phyloP scores from a whole-genome alignment of 2,113 vertebrate genomes.

The Sapayoa aenigma region DNA sequence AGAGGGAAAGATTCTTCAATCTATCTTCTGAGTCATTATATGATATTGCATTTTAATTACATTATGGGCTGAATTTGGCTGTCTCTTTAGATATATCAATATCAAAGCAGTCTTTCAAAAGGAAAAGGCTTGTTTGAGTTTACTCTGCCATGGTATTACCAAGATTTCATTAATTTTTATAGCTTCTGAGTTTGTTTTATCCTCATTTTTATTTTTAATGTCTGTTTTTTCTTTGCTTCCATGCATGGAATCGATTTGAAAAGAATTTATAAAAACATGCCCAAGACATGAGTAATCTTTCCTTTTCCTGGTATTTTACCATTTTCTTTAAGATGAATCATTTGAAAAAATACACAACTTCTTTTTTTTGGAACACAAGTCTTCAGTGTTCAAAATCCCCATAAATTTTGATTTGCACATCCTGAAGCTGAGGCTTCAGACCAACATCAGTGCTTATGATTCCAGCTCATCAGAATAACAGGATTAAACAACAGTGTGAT shows the following conservation, averaged over 20 bases:
- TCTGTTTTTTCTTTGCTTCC: slow-evolving; percentile 33
- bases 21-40: slow-evolving; percentile 11
- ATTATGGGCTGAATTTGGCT: slow-evolving; percentile 19
- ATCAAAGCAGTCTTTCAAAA: slow-evolving; percentile 61
- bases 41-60: slow-evolving; percentile 60
- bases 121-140: slow-evolving; percentile 30
- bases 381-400: neutral
- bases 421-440: slow-evolving; percentile 7
- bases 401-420: neutral
- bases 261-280: slow-evolving; percentile 10
- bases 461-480: slow-evolving; percentile 1
- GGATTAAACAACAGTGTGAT: slow-evolving; percentile 38
- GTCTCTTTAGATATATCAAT: slow-evolving; percentile 37
- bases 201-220: slow-evolving; percentile 38
- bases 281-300: neutral
- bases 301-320: neutral
- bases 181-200: slow-evolving; percentile 42
- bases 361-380: neutral
- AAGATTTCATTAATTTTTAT: slow-evolving; percentile 56
- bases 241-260: slow-evolving; percentile 4
- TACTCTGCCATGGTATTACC: slow-evolving; percentile 35
- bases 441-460: neutral
- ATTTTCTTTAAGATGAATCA: neutral
- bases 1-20: neutral
- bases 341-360: neutral